These are phyloP conservation scores for Sarotherodon lohbergeri DNA, from an alignment of 2,113 vertebrate genomes.

Conservation along the genomic window DNA sequence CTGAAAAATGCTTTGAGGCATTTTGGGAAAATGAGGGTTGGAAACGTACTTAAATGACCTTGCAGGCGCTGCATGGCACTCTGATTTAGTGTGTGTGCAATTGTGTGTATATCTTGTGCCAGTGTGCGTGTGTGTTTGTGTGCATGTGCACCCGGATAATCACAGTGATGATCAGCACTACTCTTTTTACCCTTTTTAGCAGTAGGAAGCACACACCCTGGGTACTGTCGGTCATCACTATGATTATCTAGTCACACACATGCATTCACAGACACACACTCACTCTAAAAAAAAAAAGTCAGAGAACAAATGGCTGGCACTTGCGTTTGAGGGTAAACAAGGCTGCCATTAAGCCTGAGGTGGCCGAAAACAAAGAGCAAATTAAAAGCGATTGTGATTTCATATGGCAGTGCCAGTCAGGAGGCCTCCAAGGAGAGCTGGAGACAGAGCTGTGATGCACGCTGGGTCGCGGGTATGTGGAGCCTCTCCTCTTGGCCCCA, in stretches of 20 bases:
- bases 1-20: background rate
- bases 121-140: background rate
- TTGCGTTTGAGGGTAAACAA: slow-evolving; percentile 30
- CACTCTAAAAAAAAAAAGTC: background rate
- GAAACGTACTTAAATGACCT: background rate
- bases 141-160: background rate
- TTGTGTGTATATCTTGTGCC: background rate
- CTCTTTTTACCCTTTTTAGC: background rate
- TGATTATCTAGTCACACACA: background rate
- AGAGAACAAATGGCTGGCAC: background rate
- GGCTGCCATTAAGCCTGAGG: slow-evolving; percentile 14
- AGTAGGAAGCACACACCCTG: background rate
- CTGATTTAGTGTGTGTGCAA: background rate
- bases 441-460: slow-evolving; percentile 16
- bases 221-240: background rate
- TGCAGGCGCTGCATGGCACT: background rate
- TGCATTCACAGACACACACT: background rate
- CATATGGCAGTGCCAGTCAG: slow-evolving; percentile 38
- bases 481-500: slow-evolving; percentile 7
- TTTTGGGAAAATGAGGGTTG: background rate
- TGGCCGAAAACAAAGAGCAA: slow-evolving; percentile 9
- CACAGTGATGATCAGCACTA: background rate
- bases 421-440: background rate
- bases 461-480: slow-evolving; percentile 3
- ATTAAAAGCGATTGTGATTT: slow-evolving; percentile 49